phyloP scores from a whole-genome alignment of 2,888 invertebrate species.

The Habroteleia sp. region DNA sequence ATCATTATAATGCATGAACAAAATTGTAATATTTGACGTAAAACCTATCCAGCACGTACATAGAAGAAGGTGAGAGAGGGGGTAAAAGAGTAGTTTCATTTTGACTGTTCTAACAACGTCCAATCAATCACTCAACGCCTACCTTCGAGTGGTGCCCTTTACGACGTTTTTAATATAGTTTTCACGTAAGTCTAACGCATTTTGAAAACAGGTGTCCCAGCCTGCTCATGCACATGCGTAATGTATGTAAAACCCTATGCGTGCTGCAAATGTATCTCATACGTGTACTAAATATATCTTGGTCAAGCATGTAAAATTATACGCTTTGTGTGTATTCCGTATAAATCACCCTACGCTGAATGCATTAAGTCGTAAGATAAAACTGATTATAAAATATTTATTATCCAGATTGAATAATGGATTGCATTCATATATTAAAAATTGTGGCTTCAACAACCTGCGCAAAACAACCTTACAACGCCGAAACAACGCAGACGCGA shows the following conservation, averaged over 20 bases:
- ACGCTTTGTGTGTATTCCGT: conserved; percentile 43
- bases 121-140: conserved; percentile 32
- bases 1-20: conserved; percentile 2
- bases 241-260: conserved; percentile 49
- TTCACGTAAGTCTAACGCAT: conserved; percentile 27
- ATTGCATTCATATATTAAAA: conserved; percentile 35
- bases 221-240: conserved; percentile 26
- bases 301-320: conserved; percentile 60
- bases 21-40: neutral
- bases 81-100: too few species aligned
- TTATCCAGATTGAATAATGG: conserved; percentile 29
- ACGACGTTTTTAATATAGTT: conserved; percentile 25
- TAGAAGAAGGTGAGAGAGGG: neutral
- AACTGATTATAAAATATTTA: conserved; percentile 49
- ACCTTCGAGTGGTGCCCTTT: conserved; percentile 9
- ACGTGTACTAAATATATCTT: conserved; percentile 45
- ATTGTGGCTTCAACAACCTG: neutral
- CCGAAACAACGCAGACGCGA: neutral
- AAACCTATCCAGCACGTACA: neutral
- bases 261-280: conserved; percentile 42
- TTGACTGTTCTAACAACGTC: conserved; percentile 18
- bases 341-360: conserved; percentile 37
- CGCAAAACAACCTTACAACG: neutral
- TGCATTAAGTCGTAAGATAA: conserved; percentile 47
- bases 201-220: conserved; percentile 47